These are phyloP conservation scores for Tor tambroides DNA, from an alignment of 2,113 vertebrate genomes.

Conservation along the genomic window DNA sequence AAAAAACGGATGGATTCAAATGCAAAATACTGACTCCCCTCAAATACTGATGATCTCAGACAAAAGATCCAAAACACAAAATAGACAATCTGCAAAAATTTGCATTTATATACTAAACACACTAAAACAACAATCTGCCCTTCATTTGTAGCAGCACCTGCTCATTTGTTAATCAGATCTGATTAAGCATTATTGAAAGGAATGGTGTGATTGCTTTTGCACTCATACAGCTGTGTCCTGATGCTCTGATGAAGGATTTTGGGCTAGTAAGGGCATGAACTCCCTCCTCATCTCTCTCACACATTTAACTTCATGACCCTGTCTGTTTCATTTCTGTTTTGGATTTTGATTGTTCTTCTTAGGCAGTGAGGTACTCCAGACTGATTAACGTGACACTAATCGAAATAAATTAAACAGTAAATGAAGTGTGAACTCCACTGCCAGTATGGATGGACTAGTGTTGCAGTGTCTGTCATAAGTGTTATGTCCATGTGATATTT, in stretches of 20 bases:
- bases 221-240: constrained; percentile 53
- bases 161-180: constrained; percentile 43
- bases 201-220: constrained; percentile 45
- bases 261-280: not conserved
- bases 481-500: not conserved
- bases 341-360: constrained; percentile 30
- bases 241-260: not conserved
- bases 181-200: constrained; percentile 45
- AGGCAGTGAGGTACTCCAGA: not conserved
- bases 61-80: constrained; percentile 25
- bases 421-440: constrained; percentile 26
- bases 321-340: not conserved
- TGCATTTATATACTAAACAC: constrained; percentile 31
- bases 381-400: constrained; percentile 29
- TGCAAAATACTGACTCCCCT: too few species aligned
- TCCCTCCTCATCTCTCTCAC: not conserved
- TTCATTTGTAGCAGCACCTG: constrained; percentile 28
- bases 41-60: too few species aligned
- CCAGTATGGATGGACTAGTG: not conserved
- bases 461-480: not conserved
- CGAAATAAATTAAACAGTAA: constrained; percentile 44
- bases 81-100: too few species aligned
- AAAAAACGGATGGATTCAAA: too few species aligned
- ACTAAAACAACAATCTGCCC: not conserved
- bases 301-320: not conserved